Evolutionary conservation across 2,888 invertebrate species (phyloP), one percentile per base, ranked within the genome.

Genomic region (Antitype chi): DNA sequence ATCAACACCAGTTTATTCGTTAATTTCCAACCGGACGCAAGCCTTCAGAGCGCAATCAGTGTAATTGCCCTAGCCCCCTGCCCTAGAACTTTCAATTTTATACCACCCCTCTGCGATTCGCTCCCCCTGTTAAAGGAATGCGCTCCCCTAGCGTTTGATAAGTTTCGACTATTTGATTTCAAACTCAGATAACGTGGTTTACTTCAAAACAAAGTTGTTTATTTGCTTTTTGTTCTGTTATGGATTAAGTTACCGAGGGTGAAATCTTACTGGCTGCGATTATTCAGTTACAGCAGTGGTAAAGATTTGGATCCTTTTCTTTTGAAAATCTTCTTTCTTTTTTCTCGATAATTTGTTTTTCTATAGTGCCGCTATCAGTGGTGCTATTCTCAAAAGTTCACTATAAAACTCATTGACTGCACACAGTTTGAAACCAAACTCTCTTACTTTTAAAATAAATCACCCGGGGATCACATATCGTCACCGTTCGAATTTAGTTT

Each of bases 41-140:
- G 75, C 84, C 86, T 89, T 85, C 86, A 77, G 86, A 57, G 75
- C 55, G 83, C 88, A 85, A 88, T 89, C 86, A 87, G 88, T 92
- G 87, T 91, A 91, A 92, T 93, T 91, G 90, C 87, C 85, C 25
- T 67, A 52, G 20, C 64, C 84, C 84, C 84, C 88, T 89, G 89
- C 85, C 90, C 92, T 90, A 90, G 90, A 91, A 92, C 91, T 91
- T 91, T 90, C 89, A 89, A 88, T 89, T 89, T 91, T 88, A 88
- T 81, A 79, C 81, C 81, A 52, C 86, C 87, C 52, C 82, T 81
- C 78, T 74, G 49, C 73, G 67, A 74, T 47, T 57, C 63, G 28
- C 85, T 74, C 78, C 77, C 76, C 84, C 85, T 85, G 85, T 88
- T 88, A 91, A 88, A 84, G 86, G 87, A 89, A 87, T 67, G 78